Evolutionary conservation across 2,113 vertebrate genomes (phyloP).

Genomic region (Nannospalax galili): DNA sequence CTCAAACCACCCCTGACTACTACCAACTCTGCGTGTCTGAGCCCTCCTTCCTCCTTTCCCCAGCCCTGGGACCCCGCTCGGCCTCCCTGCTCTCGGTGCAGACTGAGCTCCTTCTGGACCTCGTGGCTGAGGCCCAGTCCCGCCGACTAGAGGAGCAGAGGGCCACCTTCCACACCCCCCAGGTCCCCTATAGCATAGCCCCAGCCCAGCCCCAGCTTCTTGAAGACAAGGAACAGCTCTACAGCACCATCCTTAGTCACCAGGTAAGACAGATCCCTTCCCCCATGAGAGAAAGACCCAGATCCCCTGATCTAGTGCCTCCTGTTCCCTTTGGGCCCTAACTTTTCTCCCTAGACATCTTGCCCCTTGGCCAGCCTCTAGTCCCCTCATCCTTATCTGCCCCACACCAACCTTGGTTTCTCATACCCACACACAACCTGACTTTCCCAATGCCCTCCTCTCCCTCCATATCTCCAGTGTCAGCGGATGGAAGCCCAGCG

Average conservation of each 20-base stretch:
- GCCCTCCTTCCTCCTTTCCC: slow-evolving; percentile 1
- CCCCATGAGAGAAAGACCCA: neutral
- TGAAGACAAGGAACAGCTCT: slow-evolving; percentile 90
- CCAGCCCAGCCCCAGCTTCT: slow-evolving; percentile 57
- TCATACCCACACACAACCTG: neutral
- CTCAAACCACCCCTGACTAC: neutral
- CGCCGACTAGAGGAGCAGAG: slow-evolving; percentile 92
- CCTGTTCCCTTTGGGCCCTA: neutral
- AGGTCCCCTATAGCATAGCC: neutral
- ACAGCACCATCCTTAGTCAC: slow-evolving; percentile 91
- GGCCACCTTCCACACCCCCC: slow-evolving; percentile 81
- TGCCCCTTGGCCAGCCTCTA: neutral
- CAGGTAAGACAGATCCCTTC: slow-evolving; percentile 84
- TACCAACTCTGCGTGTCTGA: neutral
- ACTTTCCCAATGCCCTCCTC: neutral
- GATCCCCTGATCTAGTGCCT: neutral
- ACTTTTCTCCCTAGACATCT: neutral
- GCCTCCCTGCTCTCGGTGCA: slow-evolving; percentile 93
- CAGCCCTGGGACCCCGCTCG: slow-evolving; percentile 86
- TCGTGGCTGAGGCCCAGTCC: slow-evolving; percentile 90
- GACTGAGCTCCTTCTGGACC: slow-evolving; percentile 92
- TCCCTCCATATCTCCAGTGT: slow-evolving; percentile 82
- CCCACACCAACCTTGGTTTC: neutral
- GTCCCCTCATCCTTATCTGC: neutral
- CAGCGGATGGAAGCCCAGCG: slow-evolving; percentile 94